These are phyloP conservation scores for Cotesia congregata DNA, from an alignment of 2,888 invertebrate species.

Conservation along the genomic window DNA sequence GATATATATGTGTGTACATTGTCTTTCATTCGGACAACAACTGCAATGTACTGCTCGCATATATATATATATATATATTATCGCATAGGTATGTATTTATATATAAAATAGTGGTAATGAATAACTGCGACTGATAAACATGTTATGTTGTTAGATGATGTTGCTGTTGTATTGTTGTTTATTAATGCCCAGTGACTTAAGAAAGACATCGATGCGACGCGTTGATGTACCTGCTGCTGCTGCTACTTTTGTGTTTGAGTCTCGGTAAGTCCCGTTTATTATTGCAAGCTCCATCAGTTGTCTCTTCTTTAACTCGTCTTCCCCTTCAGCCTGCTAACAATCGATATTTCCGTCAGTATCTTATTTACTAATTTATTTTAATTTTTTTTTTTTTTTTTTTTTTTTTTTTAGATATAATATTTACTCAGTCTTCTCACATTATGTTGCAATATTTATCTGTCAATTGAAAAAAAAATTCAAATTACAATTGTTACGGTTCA, in stretches of 20 bases:
- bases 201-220: background rate
- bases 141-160: constrained; percentile 1
- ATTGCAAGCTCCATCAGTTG: constrained; percentile 99
- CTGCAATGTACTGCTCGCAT: background rate
- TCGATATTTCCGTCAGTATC: constrained; percentile 64
- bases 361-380: constrained; percentile 22
- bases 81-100: background rate
- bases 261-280: constrained; percentile 99
- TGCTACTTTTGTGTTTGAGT: constrained; percentile 91
- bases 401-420: background rate
- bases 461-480: too few relatives aligned
- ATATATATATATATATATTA: too few relatives aligned
- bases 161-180: background rate
- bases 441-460: too few relatives aligned
- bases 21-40: background rate
- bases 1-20: background rate
- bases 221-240: constrained; percentile 81
- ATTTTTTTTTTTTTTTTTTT: constrained; percentile 8
- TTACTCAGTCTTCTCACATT: background rate
- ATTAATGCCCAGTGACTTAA: constrained; percentile 15
- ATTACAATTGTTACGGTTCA: too few relatives aligned
- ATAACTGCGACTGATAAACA: background rate
- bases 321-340: constrained; percentile 95
- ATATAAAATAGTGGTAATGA: background rate
- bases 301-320: constrained; percentile 99